Conservation (phyloP, 2,113 vertebrate species). For the Chlamydotis undulata region DNA sequence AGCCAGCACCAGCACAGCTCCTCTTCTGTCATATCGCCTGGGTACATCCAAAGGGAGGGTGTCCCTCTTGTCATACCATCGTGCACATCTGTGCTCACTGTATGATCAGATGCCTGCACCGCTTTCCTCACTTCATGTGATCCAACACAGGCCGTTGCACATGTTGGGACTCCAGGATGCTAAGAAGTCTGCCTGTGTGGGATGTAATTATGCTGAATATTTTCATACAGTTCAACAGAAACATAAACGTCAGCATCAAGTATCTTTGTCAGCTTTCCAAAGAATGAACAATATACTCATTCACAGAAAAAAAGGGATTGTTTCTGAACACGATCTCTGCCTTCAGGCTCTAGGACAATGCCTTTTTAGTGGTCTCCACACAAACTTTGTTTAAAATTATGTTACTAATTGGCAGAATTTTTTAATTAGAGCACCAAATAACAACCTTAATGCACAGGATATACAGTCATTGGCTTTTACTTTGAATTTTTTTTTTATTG, state of each 20-base stretch:
- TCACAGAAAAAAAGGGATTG: conserved; percentile 54
- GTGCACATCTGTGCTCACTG: neutral
- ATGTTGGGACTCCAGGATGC: neutral
- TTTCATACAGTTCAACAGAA: conserved; percentile 46
- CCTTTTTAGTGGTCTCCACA: conserved; percentile 62
- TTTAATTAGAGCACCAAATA: conserved; percentile 73
- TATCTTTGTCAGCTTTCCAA: conserved; percentile 64
- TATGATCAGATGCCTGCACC: neutral
- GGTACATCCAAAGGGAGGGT: neutral
- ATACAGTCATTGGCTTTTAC: conserved; percentile 61
- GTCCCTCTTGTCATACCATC: neutral
- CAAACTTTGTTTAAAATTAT: conserved; percentile 71
- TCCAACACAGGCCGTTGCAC: neutral
- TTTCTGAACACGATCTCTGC: conserved; percentile 49
- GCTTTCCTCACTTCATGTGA: neutral
- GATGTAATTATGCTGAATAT: conserved; percentile 11
- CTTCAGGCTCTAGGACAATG: conserved; percentile 52
- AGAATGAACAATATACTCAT: conserved; percentile 52
- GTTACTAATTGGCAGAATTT: conserved; percentile 72
- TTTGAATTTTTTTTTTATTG: conserved; percentile 68
- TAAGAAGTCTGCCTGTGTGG: neutral
- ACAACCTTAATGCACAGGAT: conserved; percentile 53
- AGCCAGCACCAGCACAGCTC: neutral
- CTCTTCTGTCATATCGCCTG: neutral
- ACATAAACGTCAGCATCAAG: conserved; percentile 55